These are phyloP conservation scores for Agrilus planipennis DNA, from an alignment of 1,140 invertebrate genomes.

Conservation along the genomic window DNA sequence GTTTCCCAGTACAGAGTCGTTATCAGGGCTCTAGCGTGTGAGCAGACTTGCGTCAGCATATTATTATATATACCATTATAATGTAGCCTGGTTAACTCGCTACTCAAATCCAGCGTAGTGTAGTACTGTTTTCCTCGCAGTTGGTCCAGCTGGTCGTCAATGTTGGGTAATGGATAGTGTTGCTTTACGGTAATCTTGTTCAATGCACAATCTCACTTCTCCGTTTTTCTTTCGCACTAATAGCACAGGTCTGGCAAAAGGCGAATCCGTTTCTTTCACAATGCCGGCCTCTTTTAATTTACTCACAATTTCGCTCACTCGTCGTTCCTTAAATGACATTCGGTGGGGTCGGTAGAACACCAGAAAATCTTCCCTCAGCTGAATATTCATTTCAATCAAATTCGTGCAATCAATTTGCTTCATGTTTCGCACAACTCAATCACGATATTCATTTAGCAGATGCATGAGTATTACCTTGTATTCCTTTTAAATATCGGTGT, in stretches of 20 bases:
- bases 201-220: slow-evolving; percentile 26
- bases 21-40: no score
- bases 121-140: no score
- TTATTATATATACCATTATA: no score
- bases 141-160: slow-evolving; percentile 8
- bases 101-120: no score
- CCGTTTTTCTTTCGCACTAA: slow-evolving; percentile 28
- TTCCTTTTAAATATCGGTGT: no score
- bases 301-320: slow-evolving; percentile 5
- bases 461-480: not conserved
- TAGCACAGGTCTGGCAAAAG: slow-evolving; percentile 23
- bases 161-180: slow-evolving; percentile 16
- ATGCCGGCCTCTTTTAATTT: slow-evolving; percentile 17
- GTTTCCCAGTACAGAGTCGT: no score
- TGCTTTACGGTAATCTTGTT: slow-evolving; percentile 28
- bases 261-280: slow-evolving; percentile 17
- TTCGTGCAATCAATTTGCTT: not conserved
- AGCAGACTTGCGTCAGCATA: no score
- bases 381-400: not conserved
- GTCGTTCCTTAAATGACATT: not conserved
- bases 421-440: not conserved
- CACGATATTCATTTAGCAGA: not conserved
- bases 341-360: not conserved
- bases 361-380: no score
- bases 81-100: no score